Evolutionary conservation across 2,113 vertebrate species (phyloP), one percentile per base, ranked within the genome.

Genomic region (Pelvicachromis taeniatus): DNA sequence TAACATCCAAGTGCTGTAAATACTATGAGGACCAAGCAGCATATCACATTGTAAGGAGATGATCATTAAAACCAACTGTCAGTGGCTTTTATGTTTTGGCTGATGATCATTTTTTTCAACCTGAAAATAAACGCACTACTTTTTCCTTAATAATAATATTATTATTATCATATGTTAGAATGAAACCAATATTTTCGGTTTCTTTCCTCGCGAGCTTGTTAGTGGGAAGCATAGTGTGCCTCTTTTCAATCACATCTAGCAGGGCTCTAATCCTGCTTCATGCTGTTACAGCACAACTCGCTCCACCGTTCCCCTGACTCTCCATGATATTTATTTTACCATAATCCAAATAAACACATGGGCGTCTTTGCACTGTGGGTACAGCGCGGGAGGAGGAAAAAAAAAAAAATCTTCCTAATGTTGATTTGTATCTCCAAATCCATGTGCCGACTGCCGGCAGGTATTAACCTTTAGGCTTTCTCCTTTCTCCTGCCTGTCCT

Each of bases 311-410:
- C 89, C 86, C 86, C 83, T 21, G 88, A 68, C 88, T 84, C 87
- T 21, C 80, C 65, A 17, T 89, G 88, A 90, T 91, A 91, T 93
- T 93, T 91, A 92, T 91, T 92, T 85, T 81, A 84, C 85, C 86
- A 63, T 89, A 92, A 92, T 91, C 93, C 89, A 91, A 87, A 89
- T 88, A 86, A 94, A 93, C 89, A 92, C 35, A 11, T n/a, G 83
- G 78, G 83, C 85, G 73, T 80, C 68, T 73, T 78, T 54, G 85
- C 86, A 50, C 33, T 3, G 59, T 19, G 75, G 54, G 9, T 65
- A 9, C 81, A 23, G 65, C 40, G 6, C 63, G 73, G 48, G 45
- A 80, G 19, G 29, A 0, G 29, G 80, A 26, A 26, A 26, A 45
- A 78, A 78, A 59, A 58, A 81, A 89, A 79, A 68, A n/a, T n/a